Conservation (phyloP, 2,888 invertebrate genomes). For the Ophraella communa region DNA sequence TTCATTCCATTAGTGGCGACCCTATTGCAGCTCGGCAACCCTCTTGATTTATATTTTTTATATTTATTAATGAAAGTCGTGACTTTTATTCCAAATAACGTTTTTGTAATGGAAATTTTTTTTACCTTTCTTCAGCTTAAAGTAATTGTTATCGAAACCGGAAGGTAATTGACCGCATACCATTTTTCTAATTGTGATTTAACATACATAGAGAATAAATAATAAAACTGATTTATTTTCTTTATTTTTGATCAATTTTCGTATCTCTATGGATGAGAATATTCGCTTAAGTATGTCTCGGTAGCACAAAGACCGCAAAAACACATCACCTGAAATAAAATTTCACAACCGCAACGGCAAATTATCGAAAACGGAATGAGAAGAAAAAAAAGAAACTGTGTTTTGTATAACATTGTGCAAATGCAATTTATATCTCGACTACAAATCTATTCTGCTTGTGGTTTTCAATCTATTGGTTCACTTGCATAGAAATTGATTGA, state of each 20-base stretch:
- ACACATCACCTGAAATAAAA: slow-evolving; percentile 5
- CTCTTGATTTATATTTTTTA: slow-evolving; percentile 51
- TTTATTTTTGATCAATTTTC: too few species aligned
- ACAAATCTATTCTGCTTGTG: slow-evolving; percentile 23
- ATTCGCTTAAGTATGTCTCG: neutral
- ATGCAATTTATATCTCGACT: slow-evolving; percentile 23
- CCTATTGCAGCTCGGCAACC: slow-evolving; percentile 45
- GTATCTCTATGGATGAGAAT: too few species aligned
- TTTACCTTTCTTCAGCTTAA: slow-evolving; percentile 5
- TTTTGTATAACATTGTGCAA: slow-evolving; percentile 22
- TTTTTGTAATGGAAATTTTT: slow-evolving; percentile 24
- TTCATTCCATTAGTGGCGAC: slow-evolving; percentile 41
- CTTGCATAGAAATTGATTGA: slow-evolving; percentile 25
- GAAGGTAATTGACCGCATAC: slow-evolving; percentile 10
- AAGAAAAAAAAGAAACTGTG: slow-evolving; percentile 5
- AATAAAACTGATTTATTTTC: too few species aligned
- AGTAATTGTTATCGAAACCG: slow-evolving; percentile 1
- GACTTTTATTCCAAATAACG: slow-evolving; percentile 44
- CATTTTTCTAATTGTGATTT: neutral
- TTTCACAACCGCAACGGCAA: slow-evolving; percentile 12
- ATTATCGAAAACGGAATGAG: neutral
- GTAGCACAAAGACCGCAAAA: neutral
- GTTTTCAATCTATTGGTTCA: slow-evolving; percentile 26
- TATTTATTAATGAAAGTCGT: slow-evolving; percentile 47
- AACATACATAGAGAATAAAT: too few species aligned